Evolutionary conservation across 1,140 invertebrate genomes (phyloP), one percentile per base, ranked within the genome.

Genomic region (Telenomus remus): DNA sequence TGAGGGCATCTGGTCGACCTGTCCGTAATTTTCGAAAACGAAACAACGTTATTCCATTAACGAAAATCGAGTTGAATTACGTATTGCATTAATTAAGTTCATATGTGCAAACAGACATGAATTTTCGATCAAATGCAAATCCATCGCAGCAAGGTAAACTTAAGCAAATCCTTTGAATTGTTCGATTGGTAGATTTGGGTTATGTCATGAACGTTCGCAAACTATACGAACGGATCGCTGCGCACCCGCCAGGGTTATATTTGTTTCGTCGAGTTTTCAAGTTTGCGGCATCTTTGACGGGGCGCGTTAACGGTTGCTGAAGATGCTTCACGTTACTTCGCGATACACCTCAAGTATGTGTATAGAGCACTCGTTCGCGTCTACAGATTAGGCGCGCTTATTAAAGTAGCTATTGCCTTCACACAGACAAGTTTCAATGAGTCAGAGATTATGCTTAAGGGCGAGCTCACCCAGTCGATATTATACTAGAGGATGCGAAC

Each of bases 1-100:
- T 82, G 78, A 82, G 80, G 76, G 76, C 72, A 60, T 75, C 78
- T 65, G 50, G 63, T 51, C 48, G 51, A 70, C 78, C 77, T 80
- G 80, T 78, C 79, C 6, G 19, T 3, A 65, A 71, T 80, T 73
- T 76, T 66, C 39, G 61, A 69, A 59, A 59, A 68, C 50, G 55
- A 75, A 76, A 84, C 79, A 59, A 76, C 80, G 68, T 71, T 80
- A 84, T 85, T 85, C 84, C 82, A 85, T 85, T 85, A 84, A 81
- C 77, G 78, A 80, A 27, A 27, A 81, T 79, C 66, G 72, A 60
- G 75, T 71, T 27, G 44, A 50, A 48, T 51, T 55, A 59, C 54
- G 64, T 65, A 35, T 43, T 4, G 10, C 37, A 44, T 33, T 73
- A 69, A 73, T 78, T 73, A 65, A 64, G 72, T 64, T 54, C 55